Base-by-base conservation (phyloP, 1,140 invertebrate genomes). In the Zaprionus taronus region DNA sequence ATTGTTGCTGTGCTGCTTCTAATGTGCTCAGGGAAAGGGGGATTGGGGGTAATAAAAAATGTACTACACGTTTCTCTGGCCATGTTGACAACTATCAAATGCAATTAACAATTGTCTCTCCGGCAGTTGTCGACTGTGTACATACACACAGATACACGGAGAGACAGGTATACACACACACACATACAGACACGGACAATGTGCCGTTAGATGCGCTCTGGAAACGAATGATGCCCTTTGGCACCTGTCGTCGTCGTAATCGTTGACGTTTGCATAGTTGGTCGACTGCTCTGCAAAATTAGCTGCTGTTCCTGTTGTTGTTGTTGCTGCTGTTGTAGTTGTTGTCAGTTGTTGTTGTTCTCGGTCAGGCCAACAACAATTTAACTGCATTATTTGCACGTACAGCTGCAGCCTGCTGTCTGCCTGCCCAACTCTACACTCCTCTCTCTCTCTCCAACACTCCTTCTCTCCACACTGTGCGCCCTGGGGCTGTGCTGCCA, bases 81-180 rank as follows among this genome's bases (percentile, higher is more conserved):
- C 79, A 77, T 90, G 85, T 89, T 85, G 85, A 90, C 81, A 91
- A 91, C 81, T 80, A 74, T 81, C 81, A 91, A 91, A 91, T 91
- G 90, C 89, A 91, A 91, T 91, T 91, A 91, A 91, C 87, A 91
- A 87, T 91, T 91, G 89, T 84, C 71, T 84, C 71, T 77, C 70
- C 57, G 67, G 34, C 63, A 69, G 70, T 86, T 79, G 86, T 83
- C 65, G 65, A 63, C 38, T 77, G 58, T 51, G 47, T 51, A 51
- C 62, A 44, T 38, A 57, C 41, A 73, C 34, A 71, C 58, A 24
- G 4, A 60, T 26, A 63, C 51, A 70, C 20, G 56, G 26, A 65
- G 44, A 6, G 34, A 34, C 12, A 67, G 31, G n/a, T 68, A 38
- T 26, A 44, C 34, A 73, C 28, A 44, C 15, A n/a, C n/a, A 60